Conservation (phyloP, 1,140 invertebrate species). For the Sycobia sp. region DNA sequence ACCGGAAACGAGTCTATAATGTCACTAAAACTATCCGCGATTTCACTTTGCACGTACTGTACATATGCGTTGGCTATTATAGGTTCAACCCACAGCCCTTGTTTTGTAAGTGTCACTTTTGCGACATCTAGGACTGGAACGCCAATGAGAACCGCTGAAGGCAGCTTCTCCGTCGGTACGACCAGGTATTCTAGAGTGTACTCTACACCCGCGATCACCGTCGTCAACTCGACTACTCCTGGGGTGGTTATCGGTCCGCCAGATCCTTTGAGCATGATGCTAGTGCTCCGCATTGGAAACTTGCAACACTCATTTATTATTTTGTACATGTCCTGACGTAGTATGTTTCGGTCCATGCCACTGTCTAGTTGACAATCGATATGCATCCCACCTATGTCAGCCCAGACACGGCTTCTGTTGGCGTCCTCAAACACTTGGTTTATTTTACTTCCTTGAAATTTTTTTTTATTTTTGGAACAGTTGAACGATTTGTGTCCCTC, state of each 20-base stretch:
- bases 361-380: neutral
- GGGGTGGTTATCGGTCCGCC: neutral
- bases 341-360: neutral
- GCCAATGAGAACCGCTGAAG: conserved; percentile 24
- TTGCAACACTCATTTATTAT: neutral
- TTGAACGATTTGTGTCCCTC: no score
- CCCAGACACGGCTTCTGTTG: neutral
- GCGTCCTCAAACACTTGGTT: neutral
- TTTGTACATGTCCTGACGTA: neutral
- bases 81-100: neutral
- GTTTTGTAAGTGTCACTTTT: neutral
- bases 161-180: conserved; percentile 19
- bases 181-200: neutral
- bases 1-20: neutral
- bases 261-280: neutral
- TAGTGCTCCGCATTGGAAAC: neutral
- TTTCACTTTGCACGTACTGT: neutral
- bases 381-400: neutral
- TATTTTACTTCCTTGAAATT: neutral
- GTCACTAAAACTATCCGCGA: neutral
- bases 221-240: neutral
- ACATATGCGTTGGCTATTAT: neutral
- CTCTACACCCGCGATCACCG: neutral
- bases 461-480: no score
- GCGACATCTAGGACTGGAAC: conserved; percentile 33